Evolutionary conservation across 2,797 vertebrate genomes (phyloP).

Genomic region (Lacerta agilis): DNA sequence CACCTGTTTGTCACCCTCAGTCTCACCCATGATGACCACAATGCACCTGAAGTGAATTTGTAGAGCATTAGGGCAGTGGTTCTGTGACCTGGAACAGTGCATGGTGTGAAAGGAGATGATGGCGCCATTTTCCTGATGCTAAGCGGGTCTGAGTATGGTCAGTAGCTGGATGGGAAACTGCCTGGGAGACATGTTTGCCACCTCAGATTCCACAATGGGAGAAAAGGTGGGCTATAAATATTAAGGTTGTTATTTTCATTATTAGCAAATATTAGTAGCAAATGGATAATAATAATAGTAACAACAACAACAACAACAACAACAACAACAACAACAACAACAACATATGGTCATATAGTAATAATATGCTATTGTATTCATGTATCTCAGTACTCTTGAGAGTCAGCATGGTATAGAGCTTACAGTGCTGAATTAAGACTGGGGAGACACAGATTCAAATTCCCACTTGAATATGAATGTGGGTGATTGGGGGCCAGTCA

Average conservation of each 20-base stretch:
- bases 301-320: no score
- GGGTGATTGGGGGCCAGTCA: no score
- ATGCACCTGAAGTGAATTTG: not conserved
- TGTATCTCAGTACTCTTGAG: no score
- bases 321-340: no score
- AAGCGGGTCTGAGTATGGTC: not conserved
- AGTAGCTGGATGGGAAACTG: not conserved
- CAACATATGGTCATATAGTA: no score
- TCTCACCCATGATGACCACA: not conserved
- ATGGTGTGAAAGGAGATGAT: not conserved
- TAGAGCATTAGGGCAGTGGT: not conserved
- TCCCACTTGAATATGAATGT: no score
- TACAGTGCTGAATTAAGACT: no score
- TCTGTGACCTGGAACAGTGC: not conserved
- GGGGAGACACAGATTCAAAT: no score
- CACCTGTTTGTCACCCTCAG: not conserved
- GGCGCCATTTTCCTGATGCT: not conserved
- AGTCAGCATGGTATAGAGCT: no score
- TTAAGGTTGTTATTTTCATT: not conserved
- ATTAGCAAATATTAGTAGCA: no score
- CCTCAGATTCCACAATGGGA: not conserved
- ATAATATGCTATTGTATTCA: no score
- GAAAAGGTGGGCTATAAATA: not conserved
- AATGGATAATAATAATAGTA: no score
- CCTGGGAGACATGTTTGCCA: not conserved